phyloP scores from a whole-genome alignment of 2,888 invertebrate genomes.

The Germaria angustata region DNA sequence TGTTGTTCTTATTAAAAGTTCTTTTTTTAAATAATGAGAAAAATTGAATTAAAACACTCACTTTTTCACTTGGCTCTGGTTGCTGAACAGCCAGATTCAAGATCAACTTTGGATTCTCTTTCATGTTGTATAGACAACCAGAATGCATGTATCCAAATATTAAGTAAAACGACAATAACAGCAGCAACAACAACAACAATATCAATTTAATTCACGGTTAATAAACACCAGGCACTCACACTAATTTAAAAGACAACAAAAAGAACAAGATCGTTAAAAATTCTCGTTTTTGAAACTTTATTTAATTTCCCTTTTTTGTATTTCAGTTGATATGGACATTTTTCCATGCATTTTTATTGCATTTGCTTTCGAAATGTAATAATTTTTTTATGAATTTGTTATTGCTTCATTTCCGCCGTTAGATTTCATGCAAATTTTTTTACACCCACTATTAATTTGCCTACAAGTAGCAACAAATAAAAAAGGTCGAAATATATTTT shows the following conservation, averaged over 20 bases:
- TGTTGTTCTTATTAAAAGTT: not conserved
- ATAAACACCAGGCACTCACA: constrained; percentile 16
- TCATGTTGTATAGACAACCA: not conserved
- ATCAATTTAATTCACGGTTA: constrained; percentile 56
- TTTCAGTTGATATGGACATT: not conserved
- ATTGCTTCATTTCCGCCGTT: constrained; percentile 63
- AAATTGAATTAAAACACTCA: constrained; percentile 61
- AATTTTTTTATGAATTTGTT: not conserved
- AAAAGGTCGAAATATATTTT: not conserved
- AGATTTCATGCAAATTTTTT: constrained; percentile 41
- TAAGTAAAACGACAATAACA: too few relatives aligned
- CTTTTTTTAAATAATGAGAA: constrained; percentile 42
- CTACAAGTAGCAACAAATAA: constrained; percentile 5
- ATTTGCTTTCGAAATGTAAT: not conserved
- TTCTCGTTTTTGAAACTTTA: constrained; percentile 10
- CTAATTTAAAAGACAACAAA: not conserved
- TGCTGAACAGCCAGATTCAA: constrained; percentile 30
- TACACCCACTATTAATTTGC: constrained; percentile 53
- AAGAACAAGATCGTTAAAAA: constrained; percentile 1
- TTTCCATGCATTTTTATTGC: not conserved
- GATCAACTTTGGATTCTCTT: constrained; percentile 28
- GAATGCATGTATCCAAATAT: constrained; percentile 4
- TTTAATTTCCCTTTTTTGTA: constrained; percentile 30
- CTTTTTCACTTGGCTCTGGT: constrained; percentile 28
- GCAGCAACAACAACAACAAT: constrained; percentile 7